Conservation (phyloP, 2,113 vertebrate species). For the Miniopterus natalensis region DNA sequence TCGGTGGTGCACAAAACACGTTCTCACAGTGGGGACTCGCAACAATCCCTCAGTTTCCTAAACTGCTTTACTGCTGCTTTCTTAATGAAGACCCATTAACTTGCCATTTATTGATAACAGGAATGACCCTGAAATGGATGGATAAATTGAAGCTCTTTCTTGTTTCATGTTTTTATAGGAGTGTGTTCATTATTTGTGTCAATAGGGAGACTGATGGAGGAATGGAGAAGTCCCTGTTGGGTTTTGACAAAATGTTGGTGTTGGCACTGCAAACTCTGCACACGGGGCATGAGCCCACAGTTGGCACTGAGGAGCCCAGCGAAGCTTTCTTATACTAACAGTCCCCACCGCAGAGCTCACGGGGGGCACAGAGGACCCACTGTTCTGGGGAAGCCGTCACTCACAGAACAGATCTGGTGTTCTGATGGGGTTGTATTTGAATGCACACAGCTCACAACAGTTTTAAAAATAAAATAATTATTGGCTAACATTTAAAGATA, state of each 20-base stretch:
- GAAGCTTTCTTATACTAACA: neutral
- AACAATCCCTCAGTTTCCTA: slow-evolving; percentile 80
- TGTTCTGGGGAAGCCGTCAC: neutral
- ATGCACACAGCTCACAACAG: neutral
- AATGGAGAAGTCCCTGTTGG: neutral
- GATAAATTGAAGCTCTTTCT: slow-evolving; percentile 69
- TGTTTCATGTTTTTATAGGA: slow-evolving; percentile 33
- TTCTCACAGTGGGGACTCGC: slow-evolving; percentile 62
- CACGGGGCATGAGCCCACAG: neutral
- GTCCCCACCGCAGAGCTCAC: neutral
- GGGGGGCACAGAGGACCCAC: neutral
- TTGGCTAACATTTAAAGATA: neutral
- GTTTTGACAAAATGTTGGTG: slow-evolving; percentile 16
- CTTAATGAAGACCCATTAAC: slow-evolving; percentile 84
- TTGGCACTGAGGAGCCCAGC: neutral
- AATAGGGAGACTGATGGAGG: slow-evolving; percentile 50
- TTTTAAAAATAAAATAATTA: neutral
- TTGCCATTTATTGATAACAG: slow-evolving; percentile 83
- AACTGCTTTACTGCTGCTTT: slow-evolving; percentile 85
- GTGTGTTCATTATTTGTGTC: slow-evolving; percentile 66
- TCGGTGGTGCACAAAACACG: slow-evolving; percentile 62
- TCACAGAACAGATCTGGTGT: neutral
- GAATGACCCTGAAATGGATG: slow-evolving; percentile 79
- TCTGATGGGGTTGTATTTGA: neutral
- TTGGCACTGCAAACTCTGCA: neutral